phyloP scores from a whole-genome alignment of 2,888 invertebrate species.

The Oscheius myriophilus region DNA sequence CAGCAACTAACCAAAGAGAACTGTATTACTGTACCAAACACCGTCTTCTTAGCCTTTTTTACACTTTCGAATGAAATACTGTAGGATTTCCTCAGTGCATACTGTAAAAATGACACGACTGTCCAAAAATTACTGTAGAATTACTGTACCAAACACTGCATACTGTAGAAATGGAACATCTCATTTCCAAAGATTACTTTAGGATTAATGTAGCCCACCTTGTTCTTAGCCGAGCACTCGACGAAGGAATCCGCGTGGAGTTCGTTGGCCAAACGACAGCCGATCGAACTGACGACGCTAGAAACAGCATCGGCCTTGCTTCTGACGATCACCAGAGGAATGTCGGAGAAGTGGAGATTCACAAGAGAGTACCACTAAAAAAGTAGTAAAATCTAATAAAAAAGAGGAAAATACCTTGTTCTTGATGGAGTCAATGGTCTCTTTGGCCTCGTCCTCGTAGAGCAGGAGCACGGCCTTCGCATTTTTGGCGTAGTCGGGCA shows the following conservation, averaged over 20 bases:
- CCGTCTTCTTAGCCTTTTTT: no score
- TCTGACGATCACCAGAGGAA: slow-evolving; percentile 13
- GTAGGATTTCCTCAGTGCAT: no score
- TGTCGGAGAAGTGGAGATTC: slow-evolving; percentile 20
- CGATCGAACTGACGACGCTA: not conserved
- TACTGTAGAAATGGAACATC: no score
- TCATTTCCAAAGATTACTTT: no score
- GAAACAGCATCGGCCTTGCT: slow-evolving; percentile 5
- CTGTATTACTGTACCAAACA: no score
- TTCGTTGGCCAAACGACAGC: not conserved
- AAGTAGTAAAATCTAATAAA: no score
- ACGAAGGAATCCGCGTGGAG: slow-evolving; percentile 9
- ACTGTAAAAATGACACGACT: no score
- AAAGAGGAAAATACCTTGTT: slow-evolving; percentile 5
- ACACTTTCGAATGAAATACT: no score
- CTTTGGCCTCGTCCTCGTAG: slow-evolving; percentile 7
- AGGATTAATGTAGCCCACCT: no score
- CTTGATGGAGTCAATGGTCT: slow-evolving; percentile 8
- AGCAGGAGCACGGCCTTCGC: slow-evolving; percentile 6
- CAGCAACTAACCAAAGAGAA: no score
- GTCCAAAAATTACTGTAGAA: no score
- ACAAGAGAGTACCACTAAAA: slow-evolving; percentile 23
- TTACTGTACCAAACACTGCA: no score
- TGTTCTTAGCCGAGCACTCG: slow-evolving; percentile 15
- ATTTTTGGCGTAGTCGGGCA: slow-evolving; percentile 12